Evolutionary conservation across 2,797 vertebrate genomes (phyloP).

Genomic region (Neosilurus mollespiculum): DNA sequence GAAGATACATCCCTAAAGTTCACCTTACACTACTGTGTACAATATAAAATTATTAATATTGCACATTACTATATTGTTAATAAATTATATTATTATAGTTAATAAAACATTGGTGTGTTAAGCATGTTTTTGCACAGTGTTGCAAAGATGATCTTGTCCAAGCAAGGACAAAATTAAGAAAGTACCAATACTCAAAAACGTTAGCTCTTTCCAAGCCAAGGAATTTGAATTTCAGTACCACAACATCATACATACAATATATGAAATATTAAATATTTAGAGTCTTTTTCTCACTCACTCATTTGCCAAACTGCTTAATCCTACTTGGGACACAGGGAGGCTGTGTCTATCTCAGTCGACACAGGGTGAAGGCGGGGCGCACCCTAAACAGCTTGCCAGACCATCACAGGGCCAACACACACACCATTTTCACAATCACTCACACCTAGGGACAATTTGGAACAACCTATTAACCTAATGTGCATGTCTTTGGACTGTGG

Average conservation of each 20-base stretch:
- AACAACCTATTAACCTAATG: too few species aligned
- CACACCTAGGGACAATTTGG: too few species aligned
- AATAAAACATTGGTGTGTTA: background rate
- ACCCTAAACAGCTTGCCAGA: too few species aligned
- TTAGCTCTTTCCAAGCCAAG: background rate
- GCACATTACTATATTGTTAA: background rate
- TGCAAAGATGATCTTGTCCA: background rate
- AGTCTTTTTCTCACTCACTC: too few species aligned
- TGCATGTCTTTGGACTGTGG: too few species aligned
- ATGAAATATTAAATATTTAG: background rate
- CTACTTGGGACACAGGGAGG: too few species aligned
- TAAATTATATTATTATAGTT: too few species aligned
- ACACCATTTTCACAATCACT: too few species aligned
- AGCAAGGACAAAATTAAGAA: background rate
- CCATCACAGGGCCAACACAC: too few species aligned
- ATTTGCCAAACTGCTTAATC: too few species aligned
- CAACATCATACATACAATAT: background rate
- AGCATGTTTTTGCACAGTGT: background rate
- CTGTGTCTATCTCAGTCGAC: too few species aligned
- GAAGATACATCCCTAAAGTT: background rate
- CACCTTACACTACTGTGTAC: background rate
- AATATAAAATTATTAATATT: background rate
- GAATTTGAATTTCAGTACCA: background rate
- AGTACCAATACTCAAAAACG: background rate
- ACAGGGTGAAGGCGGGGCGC: too few species aligned